phyloP scores from a whole-genome alignment of 2,888 invertebrate species.

The Dermolepida albohirtum region DNA sequence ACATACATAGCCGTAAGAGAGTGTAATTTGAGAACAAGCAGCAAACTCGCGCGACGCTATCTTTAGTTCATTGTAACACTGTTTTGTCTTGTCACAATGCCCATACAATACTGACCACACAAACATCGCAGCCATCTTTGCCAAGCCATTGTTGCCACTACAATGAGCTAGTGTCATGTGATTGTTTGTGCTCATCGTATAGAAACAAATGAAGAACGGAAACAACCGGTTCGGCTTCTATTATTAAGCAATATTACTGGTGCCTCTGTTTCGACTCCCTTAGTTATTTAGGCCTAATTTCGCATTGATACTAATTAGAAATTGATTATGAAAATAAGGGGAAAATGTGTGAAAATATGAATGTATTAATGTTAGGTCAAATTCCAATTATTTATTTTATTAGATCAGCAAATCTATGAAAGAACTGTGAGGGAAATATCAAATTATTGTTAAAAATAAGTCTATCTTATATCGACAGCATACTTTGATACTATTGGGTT shows the following conservation, averaged over 20 bases:
- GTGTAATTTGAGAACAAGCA: conserved; percentile 54
- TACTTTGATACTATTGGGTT: too few relatives aligned
- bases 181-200: conserved; percentile 61
- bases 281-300: conserved; percentile 56
- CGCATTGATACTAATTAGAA: conserved; percentile 58
- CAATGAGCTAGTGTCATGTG: conserved; percentile 61
- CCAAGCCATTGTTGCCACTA: conserved; percentile 58
- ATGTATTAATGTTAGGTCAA: too few relatives aligned
- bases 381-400: too few relatives aligned
- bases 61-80: conserved; percentile 57
- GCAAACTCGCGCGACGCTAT: conserved; percentile 51
- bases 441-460: too few relatives aligned
- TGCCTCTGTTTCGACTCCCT: conserved; percentile 45
- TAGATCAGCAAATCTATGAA: too few relatives aligned
- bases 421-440: too few relatives aligned
- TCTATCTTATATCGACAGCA: too few relatives aligned
- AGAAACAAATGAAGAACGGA: conserved; percentile 63
- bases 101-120: conserved; percentile 60
- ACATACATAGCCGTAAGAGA: conserved; percentile 51
- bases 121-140: conserved; percentile 59
- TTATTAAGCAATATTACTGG: conserved; percentile 57
- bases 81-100: conserved; percentile 59
- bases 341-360: too few relatives aligned
- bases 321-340: conserved; percentile 56
- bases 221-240: conserved; percentile 61